phyloP scores from a whole-genome alignment of 1,140 invertebrate species.

The Apis florea region DNA sequence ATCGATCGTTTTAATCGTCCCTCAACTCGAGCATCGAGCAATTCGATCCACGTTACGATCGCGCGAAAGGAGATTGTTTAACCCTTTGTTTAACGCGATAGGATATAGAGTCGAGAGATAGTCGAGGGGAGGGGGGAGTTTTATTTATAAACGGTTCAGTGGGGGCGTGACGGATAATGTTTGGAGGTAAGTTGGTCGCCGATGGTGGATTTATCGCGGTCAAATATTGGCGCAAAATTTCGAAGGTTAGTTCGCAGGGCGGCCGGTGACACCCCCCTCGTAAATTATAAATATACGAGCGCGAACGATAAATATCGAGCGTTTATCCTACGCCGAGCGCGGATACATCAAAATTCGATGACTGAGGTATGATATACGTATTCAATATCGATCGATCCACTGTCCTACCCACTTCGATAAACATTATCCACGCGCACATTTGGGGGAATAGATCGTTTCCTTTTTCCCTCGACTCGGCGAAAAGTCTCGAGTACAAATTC shows the following conservation, averaged over 20 bases:
- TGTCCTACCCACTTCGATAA: neutral
- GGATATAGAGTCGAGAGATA: neutral
- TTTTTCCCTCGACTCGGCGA: neutral
- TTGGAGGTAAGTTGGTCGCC: conserved; percentile 22
- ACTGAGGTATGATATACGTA: neutral
- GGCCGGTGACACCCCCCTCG: neutral
- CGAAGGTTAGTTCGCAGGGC: conserved; percentile 26
- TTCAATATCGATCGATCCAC: conserved; percentile 4
- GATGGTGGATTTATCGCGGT: conserved; percentile 23
- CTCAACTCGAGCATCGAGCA: conserved; percentile 22
- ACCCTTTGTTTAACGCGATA: neutral
- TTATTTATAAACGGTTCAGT: neutral
- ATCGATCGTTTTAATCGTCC: conserved; percentile 64
- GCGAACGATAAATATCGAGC: conserved; percentile 28
- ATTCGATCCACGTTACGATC: neutral
- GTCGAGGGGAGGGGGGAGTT: neutral
- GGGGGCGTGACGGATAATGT: conserved; percentile 14
- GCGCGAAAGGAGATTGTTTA: neutral
- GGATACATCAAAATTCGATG: conserved; percentile 28
- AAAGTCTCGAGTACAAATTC: conserved; percentile 3
- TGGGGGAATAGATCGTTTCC: too few relatives aligned
- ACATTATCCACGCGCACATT: too few relatives aligned
- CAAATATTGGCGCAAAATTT: conserved; percentile 42
- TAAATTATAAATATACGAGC: conserved; percentile 44
- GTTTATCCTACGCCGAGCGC: conserved; percentile 17